phyloP scores from a whole-genome alignment of 1,140 invertebrate species.

The Lineus longissimus region DNA sequence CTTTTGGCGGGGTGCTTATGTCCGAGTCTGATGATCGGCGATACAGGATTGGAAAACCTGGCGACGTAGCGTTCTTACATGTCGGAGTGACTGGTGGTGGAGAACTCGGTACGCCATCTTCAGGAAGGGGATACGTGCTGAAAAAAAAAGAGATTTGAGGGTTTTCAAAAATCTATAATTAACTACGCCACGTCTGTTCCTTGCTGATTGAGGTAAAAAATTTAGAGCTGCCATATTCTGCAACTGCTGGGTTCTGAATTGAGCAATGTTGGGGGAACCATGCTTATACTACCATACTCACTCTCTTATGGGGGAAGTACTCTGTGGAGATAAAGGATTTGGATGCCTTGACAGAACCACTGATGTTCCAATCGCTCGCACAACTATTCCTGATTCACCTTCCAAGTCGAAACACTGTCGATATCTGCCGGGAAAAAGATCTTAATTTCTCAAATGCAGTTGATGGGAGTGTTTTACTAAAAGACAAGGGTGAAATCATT shows the following conservation, averaged over 20 bases:
- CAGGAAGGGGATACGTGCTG: background rate
- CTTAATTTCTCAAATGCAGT: too few relatives aligned
- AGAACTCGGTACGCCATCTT: background rate
- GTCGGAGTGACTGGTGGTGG: background rate
- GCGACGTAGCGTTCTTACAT: background rate
- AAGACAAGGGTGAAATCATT: too few relatives aligned
- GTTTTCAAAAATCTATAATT: too few relatives aligned
- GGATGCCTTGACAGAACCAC: constrained; percentile 46
- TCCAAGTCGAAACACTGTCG: constrained; percentile 93
- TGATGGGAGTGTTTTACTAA: too few relatives aligned
- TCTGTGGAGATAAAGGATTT: constrained; percentile 26
- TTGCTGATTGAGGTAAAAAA: too few relatives aligned
- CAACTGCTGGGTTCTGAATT: too few relatives aligned
- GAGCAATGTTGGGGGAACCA: too few relatives aligned
- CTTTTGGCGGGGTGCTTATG: constrained; percentile 86
- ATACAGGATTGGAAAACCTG: constrained; percentile 52
- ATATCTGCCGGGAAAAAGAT: constrained; percentile 61
- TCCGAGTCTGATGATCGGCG: constrained; percentile 89
- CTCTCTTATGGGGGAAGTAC: constrained; percentile 43
- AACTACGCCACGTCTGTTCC: too few relatives aligned
- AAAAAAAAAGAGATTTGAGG: too few relatives aligned
- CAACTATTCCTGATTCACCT: constrained; percentile 92
- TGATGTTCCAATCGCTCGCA: constrained; percentile 86
- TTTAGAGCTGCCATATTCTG: too few relatives aligned
- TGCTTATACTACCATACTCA: constrained; percentile 24